A percentile compares a stretch with the other conserved stretches of the same genome.
phyloP scores from a whole-genome alignment of 2,888 invertebrate genomes.

The Myopa testacea region DNA sequence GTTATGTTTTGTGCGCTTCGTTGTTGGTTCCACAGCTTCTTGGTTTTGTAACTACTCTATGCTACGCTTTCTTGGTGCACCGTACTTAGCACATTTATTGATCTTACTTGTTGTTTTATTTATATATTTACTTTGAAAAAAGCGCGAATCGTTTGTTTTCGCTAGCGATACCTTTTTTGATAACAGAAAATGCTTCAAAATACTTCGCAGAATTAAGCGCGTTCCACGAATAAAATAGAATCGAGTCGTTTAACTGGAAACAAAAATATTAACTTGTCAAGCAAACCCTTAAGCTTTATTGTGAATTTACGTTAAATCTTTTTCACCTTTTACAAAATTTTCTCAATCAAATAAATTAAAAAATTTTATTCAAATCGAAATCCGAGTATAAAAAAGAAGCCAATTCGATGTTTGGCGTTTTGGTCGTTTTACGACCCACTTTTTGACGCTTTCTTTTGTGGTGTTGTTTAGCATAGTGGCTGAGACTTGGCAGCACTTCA shows the following conservation, averaged over 20 bases:
- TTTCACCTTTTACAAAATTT: too few species aligned
- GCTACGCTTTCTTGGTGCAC: too few species aligned
- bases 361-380: not conserved
- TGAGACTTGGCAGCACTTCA: not conserved
- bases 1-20: slow-evolving; percentile 28
- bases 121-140: not conserved
- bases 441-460: slow-evolving; percentile 10
- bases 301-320: too few species aligned
- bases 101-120: not conserved
- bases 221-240: not conserved
- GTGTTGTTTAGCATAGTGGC: not conserved
- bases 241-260: not conserved
- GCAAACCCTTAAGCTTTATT: not conserved
- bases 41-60: not conserved
- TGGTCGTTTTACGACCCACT: not conserved
- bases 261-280: not conserved
- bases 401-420: slow-evolving; percentile 22
- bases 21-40: not conserved
- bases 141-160: not conserved
- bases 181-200: not conserved
- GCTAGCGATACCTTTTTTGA: not conserved
- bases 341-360: too few species aligned
- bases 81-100: not conserved
- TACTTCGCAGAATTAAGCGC: not conserved
- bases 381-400: not conserved